A percentile compares a stretch with the other conserved stretches of the same genome.
Evolutionary conservation across 2,888 invertebrate species (phyloP).

Genomic region (Deroplatys truncata): DNA sequence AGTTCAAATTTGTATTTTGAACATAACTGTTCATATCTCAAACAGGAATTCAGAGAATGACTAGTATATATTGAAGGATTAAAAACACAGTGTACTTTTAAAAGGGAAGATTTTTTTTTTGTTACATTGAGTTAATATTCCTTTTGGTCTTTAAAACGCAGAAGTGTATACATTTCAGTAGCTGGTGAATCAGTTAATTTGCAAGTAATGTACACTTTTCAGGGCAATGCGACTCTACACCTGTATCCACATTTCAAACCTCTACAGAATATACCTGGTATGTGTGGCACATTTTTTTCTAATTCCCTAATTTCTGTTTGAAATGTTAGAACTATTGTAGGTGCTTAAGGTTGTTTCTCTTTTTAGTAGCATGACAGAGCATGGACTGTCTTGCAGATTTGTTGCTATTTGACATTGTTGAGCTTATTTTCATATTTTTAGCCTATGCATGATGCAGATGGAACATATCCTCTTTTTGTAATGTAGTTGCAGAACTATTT

Average conservation of each 20-base stretch:
- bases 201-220: slow-evolving; percentile 29
- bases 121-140: background rate
- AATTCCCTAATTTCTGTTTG: background rate
- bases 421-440: background rate
- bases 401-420: background rate
- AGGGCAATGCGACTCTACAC: slow-evolving; percentile 55
- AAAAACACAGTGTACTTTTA: background rate
- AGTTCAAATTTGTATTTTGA: background rate
- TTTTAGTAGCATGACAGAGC: background rate
- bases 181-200: background rate
- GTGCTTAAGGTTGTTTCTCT: background rate
- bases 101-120: background rate
- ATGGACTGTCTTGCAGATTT: background rate
- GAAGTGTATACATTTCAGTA: background rate
- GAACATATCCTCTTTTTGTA: background rate
- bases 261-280: slow-evolving; percentile 48
- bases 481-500: background rate
- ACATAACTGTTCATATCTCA: background rate
- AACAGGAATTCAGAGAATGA: background rate
- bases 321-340: background rate
- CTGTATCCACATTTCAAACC: slow-evolving; percentile 54
- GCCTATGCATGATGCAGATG: background rate
- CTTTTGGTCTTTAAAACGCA: background rate
- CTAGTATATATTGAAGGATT: background rate
- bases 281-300: slow-evolving; percentile 28